phyloP scores from a whole-genome alignment of 2,797 vertebrate genomes.

The Halcyon chelicuti region DNA sequence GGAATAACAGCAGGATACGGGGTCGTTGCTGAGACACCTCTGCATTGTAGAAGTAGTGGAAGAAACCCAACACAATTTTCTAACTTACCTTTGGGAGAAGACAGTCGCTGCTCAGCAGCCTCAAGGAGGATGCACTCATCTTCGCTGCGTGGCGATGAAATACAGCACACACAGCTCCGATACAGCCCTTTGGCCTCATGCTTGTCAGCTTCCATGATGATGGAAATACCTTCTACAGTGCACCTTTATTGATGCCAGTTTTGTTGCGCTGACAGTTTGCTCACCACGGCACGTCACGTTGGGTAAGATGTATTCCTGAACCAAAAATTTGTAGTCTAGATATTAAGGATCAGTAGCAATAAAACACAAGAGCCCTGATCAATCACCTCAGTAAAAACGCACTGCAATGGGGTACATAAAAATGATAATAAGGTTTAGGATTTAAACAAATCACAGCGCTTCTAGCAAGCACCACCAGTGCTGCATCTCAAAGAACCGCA shows the following conservation, averaged over 20 bases:
- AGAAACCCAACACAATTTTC: background rate
- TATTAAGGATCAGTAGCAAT: background rate
- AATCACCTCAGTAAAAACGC: background rate
- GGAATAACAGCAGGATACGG: background rate
- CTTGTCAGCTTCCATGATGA: background rate
- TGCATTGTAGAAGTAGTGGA: background rate
- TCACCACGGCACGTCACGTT: background rate
- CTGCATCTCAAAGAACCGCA: background rate
- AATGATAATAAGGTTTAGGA: background rate
- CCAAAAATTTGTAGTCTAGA: background rate
- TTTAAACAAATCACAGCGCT: background rate
- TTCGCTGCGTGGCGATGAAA: background rate
- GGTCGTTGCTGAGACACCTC: background rate
- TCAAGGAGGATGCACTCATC: background rate
- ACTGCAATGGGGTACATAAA: background rate
- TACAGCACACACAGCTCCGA: background rate
- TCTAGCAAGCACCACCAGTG: background rate
- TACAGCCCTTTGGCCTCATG: background rate
- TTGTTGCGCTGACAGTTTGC: background rate
- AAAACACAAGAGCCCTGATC: background rate
- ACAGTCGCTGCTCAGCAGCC: background rate
- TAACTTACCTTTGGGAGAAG: background rate
- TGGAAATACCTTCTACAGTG: background rate
- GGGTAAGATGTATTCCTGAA: background rate
- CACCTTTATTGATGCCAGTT: background rate